Percentiles rank a stretch among this genome's conserved stretches.
Conservation (phyloP, 2,888 invertebrate species). For the Ormyrus rosae region DNA sequence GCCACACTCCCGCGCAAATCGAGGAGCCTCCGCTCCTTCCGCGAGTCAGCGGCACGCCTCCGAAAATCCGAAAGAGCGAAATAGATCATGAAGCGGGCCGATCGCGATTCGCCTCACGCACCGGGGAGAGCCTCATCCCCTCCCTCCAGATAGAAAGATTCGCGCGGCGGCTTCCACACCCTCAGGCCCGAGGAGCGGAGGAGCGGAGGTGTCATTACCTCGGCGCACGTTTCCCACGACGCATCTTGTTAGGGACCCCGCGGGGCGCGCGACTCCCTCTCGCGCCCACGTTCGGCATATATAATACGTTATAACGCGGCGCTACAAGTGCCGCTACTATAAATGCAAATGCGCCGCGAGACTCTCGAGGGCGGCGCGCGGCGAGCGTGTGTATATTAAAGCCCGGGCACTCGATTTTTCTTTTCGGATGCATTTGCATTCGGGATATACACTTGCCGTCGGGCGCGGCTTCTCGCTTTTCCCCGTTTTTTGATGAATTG, state of each 20-base stretch:
- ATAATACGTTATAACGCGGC: slow-evolving; percentile 38
- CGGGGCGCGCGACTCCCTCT: slow-evolving; percentile 17
- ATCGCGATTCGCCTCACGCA: too few species aligned
- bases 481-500: slow-evolving; percentile 4
- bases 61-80: too few species aligned
- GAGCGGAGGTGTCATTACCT: slow-evolving; percentile 57
- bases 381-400: slow-evolving; percentile 1
- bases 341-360: slow-evolving; percentile 58
- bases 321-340: slow-evolving; percentile 56
- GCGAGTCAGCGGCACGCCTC: too few species aligned
- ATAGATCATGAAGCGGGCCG: too few species aligned
- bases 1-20: too few species aligned
- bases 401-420: slow-evolving; percentile 12
- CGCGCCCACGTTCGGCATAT: slow-evolving; percentile 21
- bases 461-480: too few species aligned
- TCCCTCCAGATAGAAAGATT: not conserved
- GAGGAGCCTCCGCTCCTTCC: too few species aligned
- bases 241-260: slow-evolving; percentile 56
- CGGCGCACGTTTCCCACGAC: slow-evolving; percentile 57
- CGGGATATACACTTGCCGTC: too few species aligned
- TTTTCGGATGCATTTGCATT: too few species aligned
- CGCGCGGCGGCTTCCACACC: not conserved
- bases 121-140: too few species aligned
- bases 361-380: slow-evolving; percentile 16
- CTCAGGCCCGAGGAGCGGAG: not conserved